A percentile compares a stretch with the other conserved stretches of the same genome.
Evolutionary conservation across 2,797 vertebrate species (phyloP).

Genomic region (Dicrostonyx torquatus): DNA sequence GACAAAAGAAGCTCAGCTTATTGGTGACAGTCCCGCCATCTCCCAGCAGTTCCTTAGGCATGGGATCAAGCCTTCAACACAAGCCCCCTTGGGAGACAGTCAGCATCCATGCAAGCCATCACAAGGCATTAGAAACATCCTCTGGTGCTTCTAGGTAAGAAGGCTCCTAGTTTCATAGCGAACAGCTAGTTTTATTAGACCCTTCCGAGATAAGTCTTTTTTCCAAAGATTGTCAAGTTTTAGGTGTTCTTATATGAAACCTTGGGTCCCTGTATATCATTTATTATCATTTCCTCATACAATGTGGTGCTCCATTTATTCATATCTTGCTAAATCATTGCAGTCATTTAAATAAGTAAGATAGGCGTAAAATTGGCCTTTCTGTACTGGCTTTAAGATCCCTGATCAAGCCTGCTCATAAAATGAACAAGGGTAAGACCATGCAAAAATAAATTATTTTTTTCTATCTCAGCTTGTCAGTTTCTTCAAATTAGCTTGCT

Average conservation of each 20-base stretch:
- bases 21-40: neutral
- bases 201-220: neutral
- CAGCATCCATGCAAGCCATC: neutral
- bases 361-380: neutral
- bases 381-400: neutral
- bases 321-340: neutral
- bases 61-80: neutral
- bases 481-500: neutral
- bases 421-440: neutral
- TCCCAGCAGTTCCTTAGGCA: neutral
- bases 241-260: neutral
- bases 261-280: neutral
- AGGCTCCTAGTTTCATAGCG: neutral
- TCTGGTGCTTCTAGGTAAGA: neutral
- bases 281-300: neutral
- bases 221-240: neutral
- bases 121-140: neutral
- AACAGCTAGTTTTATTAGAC: neutral
- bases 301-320: neutral
- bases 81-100: neutral
- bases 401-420: neutral
- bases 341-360: neutral
- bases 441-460: neutral
- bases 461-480: neutral
- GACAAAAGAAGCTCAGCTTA: neutral